phyloP scores from a whole-genome alignment of 2,888 invertebrate species.

The Tineola bisselliella region DNA sequence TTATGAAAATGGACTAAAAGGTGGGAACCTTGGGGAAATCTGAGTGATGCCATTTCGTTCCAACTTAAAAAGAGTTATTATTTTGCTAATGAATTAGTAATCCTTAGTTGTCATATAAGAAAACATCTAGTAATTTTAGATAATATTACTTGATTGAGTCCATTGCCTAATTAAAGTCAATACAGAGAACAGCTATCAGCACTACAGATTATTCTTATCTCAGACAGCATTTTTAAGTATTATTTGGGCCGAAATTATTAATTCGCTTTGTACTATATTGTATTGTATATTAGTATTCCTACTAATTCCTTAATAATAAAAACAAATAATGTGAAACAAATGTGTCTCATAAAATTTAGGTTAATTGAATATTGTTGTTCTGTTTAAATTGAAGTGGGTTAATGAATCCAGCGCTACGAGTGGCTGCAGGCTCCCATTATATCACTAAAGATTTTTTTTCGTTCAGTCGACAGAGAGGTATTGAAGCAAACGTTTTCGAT shows the following conservation, averaged over 20 bases:
- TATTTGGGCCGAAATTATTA: too few relatives aligned
- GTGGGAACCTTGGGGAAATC: slow-evolving; percentile 35
- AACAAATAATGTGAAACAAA: not conserved
- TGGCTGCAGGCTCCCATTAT: slow-evolving; percentile 34
- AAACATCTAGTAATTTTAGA: not conserved
- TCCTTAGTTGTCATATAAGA: not conserved
- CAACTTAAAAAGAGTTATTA: not conserved
- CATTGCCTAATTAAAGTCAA: too few relatives aligned
- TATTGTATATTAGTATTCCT: too few relatives aligned
- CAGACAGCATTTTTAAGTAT: too few relatives aligned
- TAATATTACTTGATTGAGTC: not conserved
- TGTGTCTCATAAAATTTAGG: slow-evolving; percentile 12
- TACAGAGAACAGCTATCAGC: too few relatives aligned
- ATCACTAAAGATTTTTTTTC: slow-evolving; percentile 40
- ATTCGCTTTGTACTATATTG: too few relatives aligned
- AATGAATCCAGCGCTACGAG: slow-evolving; percentile 13
- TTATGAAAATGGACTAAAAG: slow-evolving; percentile 24
- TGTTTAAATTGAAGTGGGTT: slow-evolving; percentile 10
- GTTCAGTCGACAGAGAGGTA: slow-evolving; percentile 22
- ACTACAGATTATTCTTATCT: too few relatives aligned
- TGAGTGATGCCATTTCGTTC: slow-evolving; percentile 21
- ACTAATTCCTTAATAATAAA: not conserved
- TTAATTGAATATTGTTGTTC: slow-evolving; percentile 15
- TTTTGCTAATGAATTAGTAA: not conserved
- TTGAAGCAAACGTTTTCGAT: slow-evolving; percentile 30